Evolutionary conservation across 2,888 invertebrate genomes (phyloP).

Genomic region (Pherbina coryleti): DNA sequence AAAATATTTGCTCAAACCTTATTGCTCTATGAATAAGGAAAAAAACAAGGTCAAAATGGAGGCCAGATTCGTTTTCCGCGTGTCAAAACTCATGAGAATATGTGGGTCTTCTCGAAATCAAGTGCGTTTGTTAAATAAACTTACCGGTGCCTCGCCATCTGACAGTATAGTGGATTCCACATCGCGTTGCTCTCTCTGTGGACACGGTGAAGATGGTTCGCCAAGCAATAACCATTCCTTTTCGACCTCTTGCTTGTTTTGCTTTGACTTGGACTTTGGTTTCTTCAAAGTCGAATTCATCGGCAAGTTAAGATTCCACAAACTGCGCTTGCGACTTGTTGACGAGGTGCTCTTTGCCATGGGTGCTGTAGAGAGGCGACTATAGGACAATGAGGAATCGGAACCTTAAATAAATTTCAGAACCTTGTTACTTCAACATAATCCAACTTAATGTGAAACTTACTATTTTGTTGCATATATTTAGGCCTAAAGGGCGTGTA

Average conservation of each 20-base stretch:
- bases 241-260: conserved; percentile 66
- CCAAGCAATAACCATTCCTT: conserved; percentile 69
- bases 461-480: conserved; percentile 65
- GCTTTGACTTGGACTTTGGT: conserved; percentile 58
- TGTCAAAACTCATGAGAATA: too few species aligned
- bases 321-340: conserved; percentile 58
- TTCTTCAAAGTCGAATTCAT: conserved; percentile 60
- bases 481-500: conserved; percentile 68
- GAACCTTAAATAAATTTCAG: conserved; percentile 46
- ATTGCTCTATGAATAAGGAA: too few species aligned
- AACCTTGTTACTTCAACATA: too few species aligned
- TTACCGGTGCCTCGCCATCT: conserved; percentile 65
- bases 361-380: conserved; percentile 66
- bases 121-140: too few species aligned
- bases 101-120: too few species aligned
- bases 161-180: conserved; percentile 67
- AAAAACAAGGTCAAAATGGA: too few species aligned
- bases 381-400: conserved; percentile 67
- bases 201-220: conserved; percentile 68
- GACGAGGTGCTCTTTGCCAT: conserved; percentile 56
- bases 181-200: conserved; percentile 62
- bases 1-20: too few species aligned
- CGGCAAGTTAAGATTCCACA: conserved; percentile 64
- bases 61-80: too few species aligned
- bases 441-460: conserved; percentile 41